A percentile compares a stretch with the other conserved stretches of the same genome.
These are phyloP conservation scores for Spondyliosoma cantharus DNA, from an alignment of 2,797 vertebrate species.

Conservation along the genomic window DNA sequence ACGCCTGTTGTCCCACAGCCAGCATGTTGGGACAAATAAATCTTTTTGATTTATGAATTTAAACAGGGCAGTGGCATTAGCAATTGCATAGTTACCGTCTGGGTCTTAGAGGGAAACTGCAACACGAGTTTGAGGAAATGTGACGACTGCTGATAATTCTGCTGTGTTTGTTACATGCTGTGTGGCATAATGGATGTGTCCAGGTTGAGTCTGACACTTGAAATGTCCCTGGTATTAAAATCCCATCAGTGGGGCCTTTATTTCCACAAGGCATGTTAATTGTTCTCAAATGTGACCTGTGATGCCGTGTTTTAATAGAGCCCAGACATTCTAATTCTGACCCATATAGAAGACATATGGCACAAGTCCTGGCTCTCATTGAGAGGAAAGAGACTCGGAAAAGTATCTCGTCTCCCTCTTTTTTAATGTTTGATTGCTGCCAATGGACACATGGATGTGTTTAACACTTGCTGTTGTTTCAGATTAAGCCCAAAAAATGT, in stretches of 20 bases:
- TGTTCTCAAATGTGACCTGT: constrained; percentile 80
- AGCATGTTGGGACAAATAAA: constrained; percentile 73
- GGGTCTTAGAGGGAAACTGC: constrained; percentile 55
- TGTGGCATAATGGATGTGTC: constrained; percentile 75
- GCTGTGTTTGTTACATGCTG: constrained; percentile 73
- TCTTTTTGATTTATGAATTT: constrained; percentile 64
- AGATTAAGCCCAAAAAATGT: constrained; percentile 71
- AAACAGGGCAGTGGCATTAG: constrained; percentile 50
- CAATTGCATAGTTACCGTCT: constrained; percentile 65
- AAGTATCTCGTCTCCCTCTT: constrained; percentile 57
- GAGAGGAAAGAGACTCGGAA: constrained; percentile 64
- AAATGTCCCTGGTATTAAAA: constrained; percentile 81
- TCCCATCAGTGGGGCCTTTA: constrained; percentile 62
- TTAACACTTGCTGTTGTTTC: constrained; percentile 79
- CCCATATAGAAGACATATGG: constrained; percentile 55
- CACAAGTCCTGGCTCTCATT: constrained; percentile 61
- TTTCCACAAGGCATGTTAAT: constrained; percentile 70
- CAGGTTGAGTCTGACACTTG: constrained; percentile 71
- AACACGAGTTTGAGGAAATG: constrained; percentile 61
- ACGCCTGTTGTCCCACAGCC: constrained; percentile 58
- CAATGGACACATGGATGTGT: constrained; percentile 74
- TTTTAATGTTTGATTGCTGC: constrained; percentile 65
- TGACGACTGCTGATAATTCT: constrained; percentile 67
- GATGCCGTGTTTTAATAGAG: constrained; percentile 62
- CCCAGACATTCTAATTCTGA: constrained; percentile 62